Conservation (phyloP, 2,797 vertebrate genomes). For the Morelia viridis region DNA sequence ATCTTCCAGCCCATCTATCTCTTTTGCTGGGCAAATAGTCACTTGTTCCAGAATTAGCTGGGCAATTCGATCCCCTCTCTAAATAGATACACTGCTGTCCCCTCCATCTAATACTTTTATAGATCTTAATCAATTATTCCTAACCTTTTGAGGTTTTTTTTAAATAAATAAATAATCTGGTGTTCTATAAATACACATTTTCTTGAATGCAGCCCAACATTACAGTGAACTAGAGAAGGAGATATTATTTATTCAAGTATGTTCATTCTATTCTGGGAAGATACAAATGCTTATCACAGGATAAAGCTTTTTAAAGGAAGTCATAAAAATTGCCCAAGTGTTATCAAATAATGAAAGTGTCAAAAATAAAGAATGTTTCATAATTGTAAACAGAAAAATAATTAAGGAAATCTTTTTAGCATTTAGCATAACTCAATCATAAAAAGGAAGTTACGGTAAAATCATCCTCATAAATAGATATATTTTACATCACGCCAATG, state of each 20-base stretch:
- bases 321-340: not conserved
- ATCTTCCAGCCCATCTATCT: too few species aligned
- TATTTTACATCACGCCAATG: not conserved
- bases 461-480: conserved; percentile 6
- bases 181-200: conserved; percentile 4
- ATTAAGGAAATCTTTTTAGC: conserved; percentile 23
- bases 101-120: not conserved
- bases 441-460: conserved; percentile 10
- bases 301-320: conserved; percentile 4
- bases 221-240: conserved; percentile 4
- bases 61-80: too few species aligned
- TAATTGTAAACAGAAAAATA: conserved; percentile 23
- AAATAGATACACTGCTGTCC: too few species aligned
- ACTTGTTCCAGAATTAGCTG: too few species aligned
- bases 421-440: not conserved
- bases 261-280: not conserved
- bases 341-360: conserved; percentile 16
- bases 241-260: conserved; percentile 30
- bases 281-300: not conserved
- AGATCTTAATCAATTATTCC: not conserved
- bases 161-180: not conserved
- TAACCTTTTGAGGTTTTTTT: not conserved
- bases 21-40: too few species aligned
- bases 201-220: not conserved
- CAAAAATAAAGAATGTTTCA: not conserved